Conservation (phyloP, 2,113 vertebrate genomes). For the Oncorhynchus kisutch region DNA sequence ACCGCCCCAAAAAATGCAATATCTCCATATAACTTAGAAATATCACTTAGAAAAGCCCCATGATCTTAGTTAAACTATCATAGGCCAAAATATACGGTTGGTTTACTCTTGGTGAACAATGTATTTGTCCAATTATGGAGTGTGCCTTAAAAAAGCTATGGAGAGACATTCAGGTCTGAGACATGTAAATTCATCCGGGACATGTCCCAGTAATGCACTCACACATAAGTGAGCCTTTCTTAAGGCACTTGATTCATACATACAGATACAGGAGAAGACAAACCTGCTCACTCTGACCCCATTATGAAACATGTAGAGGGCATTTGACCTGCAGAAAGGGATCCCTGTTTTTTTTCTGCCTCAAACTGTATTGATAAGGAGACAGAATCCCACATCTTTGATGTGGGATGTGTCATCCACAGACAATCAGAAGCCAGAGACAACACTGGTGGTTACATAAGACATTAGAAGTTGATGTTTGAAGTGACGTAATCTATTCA, state of each 20-base stretch:
- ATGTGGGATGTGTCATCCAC: not conserved
- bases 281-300: constrained; percentile 39
- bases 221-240: not conserved
- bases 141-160: too few species aligned
- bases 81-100: too few species aligned
- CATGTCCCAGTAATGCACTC: too few species aligned
- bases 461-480: too few species aligned
- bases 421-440: not conserved
- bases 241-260: not conserved
- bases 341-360: not conserved
- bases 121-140: too few species aligned
- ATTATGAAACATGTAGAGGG: constrained; percentile 44
- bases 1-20: too few species aligned
- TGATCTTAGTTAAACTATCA: too few species aligned
- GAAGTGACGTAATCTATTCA: too few species aligned
- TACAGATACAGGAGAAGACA: not conserved
- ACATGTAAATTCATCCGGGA: constrained; percentile 29
- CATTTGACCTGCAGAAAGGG: constrained; percentile 11
- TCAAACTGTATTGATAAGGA: too few species aligned
- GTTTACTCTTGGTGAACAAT: too few species aligned
- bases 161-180: constrained; percentile 18
- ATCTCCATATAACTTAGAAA: too few species aligned
- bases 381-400: not conserved
- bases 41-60: too few species aligned
- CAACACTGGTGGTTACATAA: not conserved